Base-by-base conservation (phyloP, 2,113 vertebrate species). In the Chionomys nivalis region DNA sequence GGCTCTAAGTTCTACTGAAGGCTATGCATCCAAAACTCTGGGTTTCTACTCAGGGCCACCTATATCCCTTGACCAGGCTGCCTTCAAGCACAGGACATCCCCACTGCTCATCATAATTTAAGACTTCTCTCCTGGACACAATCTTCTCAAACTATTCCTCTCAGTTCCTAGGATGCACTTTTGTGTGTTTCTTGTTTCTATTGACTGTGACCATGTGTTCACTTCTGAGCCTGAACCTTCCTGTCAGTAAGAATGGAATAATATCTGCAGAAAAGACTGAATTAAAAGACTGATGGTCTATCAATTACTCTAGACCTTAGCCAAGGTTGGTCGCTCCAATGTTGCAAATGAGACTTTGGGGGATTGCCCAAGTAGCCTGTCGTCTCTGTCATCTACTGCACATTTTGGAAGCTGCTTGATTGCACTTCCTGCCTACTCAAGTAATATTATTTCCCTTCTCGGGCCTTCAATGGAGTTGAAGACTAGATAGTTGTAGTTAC, bases 181-280 rank as follows among this genome's bases (percentile, higher is more conserved):
- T 13, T 77, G 65, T 39, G 5, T 31, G 76, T 26, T 61, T 88
- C 1, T 73, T 90, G 5, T 58, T 89, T 89, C 63, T 88, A 11
- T 78, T 78, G 78, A 73, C 26, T 94, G 21, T 68, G 19, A 77
- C 21, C 70, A 89, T 88, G 28, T 63, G 55, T 78, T 75, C 31
- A 72, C 36, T 66, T 93, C 65, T 88, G 42, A 89, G 28, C 21
- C 63, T 66, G 21, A 79, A 72, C 17, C 73, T 91, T 96, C 83
- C 28, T 93, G 7, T 81, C 9, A 93, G 66, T 47, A 47, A 82
- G 87, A 87, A 77, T 73, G 14, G 24, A 66, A 91, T 77, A 73
- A 89, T 88, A n/a, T 49, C 65, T 90, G 21, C 33, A 90, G 13
- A 68, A 73, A 96, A 94, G 31, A 66, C 4, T 90, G 79, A 90